Percentiles rank a stretch among this genome's conserved stretches.
Conservation (phyloP, 2,113 vertebrate species). For the Microtus ochrogaster region DNA sequence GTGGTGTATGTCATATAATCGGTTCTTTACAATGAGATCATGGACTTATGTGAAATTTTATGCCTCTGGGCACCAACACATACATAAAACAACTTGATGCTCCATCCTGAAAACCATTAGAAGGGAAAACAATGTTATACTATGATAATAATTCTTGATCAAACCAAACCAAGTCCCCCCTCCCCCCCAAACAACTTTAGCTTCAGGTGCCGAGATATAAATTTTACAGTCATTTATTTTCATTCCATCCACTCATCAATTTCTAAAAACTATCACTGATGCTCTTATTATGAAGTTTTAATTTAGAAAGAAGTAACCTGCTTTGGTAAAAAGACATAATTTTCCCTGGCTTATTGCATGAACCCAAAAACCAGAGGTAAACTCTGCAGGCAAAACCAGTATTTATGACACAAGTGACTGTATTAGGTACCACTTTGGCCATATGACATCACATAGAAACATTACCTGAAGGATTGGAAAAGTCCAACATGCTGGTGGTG, state of each 20-base stretch:
- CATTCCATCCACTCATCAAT: background rate
- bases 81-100: slow-evolving; percentile 1
- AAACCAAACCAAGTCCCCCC: background rate
- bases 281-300: background rate
- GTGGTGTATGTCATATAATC: background rate
- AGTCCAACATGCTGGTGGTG: slow-evolving; percentile 93
- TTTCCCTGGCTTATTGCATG: background rate
- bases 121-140: slow-evolving; percentile 20
- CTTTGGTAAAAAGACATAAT: background rate
- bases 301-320: background rate
- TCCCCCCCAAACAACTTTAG: no score
- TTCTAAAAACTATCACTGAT: background rate
- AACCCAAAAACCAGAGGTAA: slow-evolving; percentile 7
- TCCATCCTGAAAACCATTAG: background rate
- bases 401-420: background rate
- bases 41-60: background rate
- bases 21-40: slow-evolving; percentile 9
- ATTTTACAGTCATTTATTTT: background rate
- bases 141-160: slow-evolving; percentile 1
- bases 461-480: slow-evolving; percentile 96
- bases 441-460: background rate
- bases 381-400: background rate
- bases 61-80: background rate
- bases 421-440: background rate
- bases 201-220: no score